These are phyloP conservation scores for Danaus melanippus DNA, from an alignment of 1,140 invertebrate species.

Conservation along the genomic window DNA sequence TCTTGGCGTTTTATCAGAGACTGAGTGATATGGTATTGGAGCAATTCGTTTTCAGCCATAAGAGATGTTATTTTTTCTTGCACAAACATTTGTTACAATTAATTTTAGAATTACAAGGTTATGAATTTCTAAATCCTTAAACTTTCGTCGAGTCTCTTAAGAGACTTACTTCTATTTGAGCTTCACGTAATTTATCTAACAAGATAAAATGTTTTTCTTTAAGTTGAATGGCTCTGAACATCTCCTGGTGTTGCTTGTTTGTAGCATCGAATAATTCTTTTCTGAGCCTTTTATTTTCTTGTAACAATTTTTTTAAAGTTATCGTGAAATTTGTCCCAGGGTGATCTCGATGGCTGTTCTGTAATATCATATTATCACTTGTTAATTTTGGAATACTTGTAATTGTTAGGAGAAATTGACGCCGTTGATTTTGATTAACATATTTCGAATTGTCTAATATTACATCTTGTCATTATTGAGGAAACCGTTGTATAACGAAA, in stretches of 20 bases:
- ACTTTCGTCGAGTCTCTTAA: slow-evolving; percentile 19
- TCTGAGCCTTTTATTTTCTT: slow-evolving; percentile 37
- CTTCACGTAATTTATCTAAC: slow-evolving; percentile 32
- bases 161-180: slow-evolving; percentile 27
- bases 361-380: slow-evolving; percentile 17
- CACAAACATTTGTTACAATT: slow-evolving; percentile 12
- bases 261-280: slow-evolving; percentile 34
- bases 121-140: slow-evolving; percentile 4
- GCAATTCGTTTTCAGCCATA: slow-evolving; percentile 34
- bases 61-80: slow-evolving; percentile 28
- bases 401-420: neutral
- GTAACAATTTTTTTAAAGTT: slow-evolving; percentile 25
- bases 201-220: slow-evolving; percentile 40
- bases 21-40: slow-evolving; percentile 34
- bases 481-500: too few species aligned
- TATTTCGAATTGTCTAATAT: too few species aligned
- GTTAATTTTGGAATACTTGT: slow-evolving; percentile 3
- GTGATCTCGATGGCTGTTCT: slow-evolving; percentile 1
- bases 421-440: too few species aligned
- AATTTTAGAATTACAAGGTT: slow-evolving; percentile 3
- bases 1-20: slow-evolving; percentile 41
- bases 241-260: slow-evolving; percentile 58
- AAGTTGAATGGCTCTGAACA: slow-evolving; percentile 53
- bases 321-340: neutral
- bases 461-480: too few species aligned